Evolutionary conservation across 2,888 invertebrate species (phyloP).

Genomic region (Mactromeris polynyma): DNA sequence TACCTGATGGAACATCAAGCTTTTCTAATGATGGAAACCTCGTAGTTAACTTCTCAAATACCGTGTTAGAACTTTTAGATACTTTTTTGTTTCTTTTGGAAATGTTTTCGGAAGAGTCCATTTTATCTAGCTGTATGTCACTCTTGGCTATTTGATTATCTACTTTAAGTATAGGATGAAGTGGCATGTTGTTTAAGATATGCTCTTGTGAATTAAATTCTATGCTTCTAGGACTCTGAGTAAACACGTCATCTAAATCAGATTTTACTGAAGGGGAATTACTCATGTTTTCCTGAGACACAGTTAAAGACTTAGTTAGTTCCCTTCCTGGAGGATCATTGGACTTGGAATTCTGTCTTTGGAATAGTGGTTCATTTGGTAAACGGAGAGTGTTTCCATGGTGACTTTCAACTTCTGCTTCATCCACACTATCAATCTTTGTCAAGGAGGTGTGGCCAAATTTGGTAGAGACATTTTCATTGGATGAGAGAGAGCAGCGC

Average conservation of each 20-base stretch:
- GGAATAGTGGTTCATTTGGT: slow-evolving; percentile 16
- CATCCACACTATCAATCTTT: slow-evolving; percentile 69
- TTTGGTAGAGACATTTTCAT: slow-evolving; percentile 18
- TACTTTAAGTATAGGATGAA: slow-evolving; percentile 54
- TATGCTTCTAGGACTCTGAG: background rate
- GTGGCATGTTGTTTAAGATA: slow-evolving; percentile 35
- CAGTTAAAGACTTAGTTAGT: slow-evolving; percentile 4
- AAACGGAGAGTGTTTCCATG: slow-evolving; percentile 26
- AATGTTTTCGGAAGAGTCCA: background rate
- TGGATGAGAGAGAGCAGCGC: background rate
- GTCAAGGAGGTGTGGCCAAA: slow-evolving; percentile 62
- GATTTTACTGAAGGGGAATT: slow-evolving; percentile 51
- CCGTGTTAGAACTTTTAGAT: slow-evolving; percentile 61
- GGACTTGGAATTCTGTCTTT: background rate
- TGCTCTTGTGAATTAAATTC: slow-evolving; percentile 28
- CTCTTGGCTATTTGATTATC: slow-evolving; percentile 65
- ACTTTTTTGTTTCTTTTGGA: slow-evolving; percentile 1
- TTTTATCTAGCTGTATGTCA: slow-evolving; percentile 59
- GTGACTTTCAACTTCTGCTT: slow-evolving; percentile 44
- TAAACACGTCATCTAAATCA: slow-evolving; percentile 52
- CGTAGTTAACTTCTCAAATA: slow-evolving; percentile 55
- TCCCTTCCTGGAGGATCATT: slow-evolving; percentile 13
- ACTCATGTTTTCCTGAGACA: slow-evolving; percentile 35
- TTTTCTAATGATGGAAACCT: slow-evolving; percentile 76
- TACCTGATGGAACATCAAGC: slow-evolving; percentile 65